phyloP scores from a whole-genome alignment of 2,888 invertebrate species.

The Metallyticus violacea region DNA sequence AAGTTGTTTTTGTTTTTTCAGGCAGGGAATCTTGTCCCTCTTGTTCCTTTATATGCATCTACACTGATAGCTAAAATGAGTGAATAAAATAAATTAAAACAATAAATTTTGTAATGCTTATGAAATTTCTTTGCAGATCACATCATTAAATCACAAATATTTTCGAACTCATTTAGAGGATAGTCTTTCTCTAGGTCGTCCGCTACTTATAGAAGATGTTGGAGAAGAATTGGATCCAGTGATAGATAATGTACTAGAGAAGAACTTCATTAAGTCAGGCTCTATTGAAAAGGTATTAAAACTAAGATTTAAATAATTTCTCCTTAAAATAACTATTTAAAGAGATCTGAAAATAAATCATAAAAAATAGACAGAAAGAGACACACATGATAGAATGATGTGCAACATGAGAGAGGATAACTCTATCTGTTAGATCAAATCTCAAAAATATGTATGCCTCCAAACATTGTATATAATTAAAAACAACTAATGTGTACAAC shows the following conservation, averaged over 20 bases:
- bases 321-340: too few species aligned
- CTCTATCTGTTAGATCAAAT: too few species aligned
- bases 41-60: not conserved
- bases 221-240: constrained; percentile 94
- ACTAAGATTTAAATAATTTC: too few species aligned
- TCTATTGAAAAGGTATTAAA: constrained; percentile 76
- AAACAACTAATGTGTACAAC: too few species aligned
- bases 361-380: too few species aligned
- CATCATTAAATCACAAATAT: constrained; percentile 93
- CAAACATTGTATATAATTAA: too few species aligned
- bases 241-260: constrained; percentile 93
- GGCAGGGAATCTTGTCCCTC: not conserved
- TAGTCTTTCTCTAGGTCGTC: constrained; percentile 80
- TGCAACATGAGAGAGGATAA: too few species aligned
- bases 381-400: too few species aligned
- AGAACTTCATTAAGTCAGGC: constrained; percentile 96
- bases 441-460: too few species aligned
- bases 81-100: not conserved
- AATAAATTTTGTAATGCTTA: not conserved
- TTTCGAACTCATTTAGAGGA: constrained; percentile 90
- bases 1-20: not conserved
- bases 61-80: not conserved
- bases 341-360: too few species aligned
- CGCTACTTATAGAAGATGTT: constrained; percentile 91
- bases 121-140: constrained; percentile 58